A percentile compares a stretch with the other conserved stretches of the same genome.
Evolutionary conservation across 1,140 invertebrate genomes (phyloP).

Genomic region (Periplaneta americana): DNA sequence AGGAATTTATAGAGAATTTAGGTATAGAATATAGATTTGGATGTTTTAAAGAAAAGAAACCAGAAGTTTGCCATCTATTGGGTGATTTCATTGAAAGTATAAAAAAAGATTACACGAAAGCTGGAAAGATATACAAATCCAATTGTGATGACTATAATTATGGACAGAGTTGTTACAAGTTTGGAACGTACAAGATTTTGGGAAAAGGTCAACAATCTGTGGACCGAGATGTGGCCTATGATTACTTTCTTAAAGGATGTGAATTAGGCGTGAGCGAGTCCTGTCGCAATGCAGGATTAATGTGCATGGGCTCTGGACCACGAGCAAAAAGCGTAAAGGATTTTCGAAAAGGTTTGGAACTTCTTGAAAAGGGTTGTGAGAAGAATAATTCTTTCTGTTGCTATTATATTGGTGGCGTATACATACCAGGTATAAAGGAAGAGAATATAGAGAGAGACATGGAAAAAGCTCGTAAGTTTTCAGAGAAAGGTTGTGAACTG

Average conservation of each 20-base stretch:
- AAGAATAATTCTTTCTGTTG: slow-evolving; percentile 64
- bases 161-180: slow-evolving; percentile 79
- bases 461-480: slow-evolving; percentile 67
- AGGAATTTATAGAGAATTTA: slow-evolving; percentile 81
- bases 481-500: slow-evolving; percentile 69
- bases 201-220: slow-evolving; percentile 45
- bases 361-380: slow-evolving; percentile 65
- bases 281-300: slow-evolving; percentile 69
- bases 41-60: slow-evolving; percentile 76
- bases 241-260: slow-evolving; percentile 78
- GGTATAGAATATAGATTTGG: slow-evolving; percentile 89
- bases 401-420: slow-evolving; percentile 72
- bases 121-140: slow-evolving; percentile 67
- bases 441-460: slow-evolving; percentile 62
- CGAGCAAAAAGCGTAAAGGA: slow-evolving; percentile 37
- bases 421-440: slow-evolving; percentile 61
- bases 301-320: slow-evolving; percentile 50
- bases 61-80: slow-evolving; percentile 85
- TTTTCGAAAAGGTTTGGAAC: slow-evolving; percentile 48
- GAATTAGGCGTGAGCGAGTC: slow-evolving; percentile 56
- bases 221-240: slow-evolving; percentile 40
- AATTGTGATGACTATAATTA: slow-evolving; percentile 82
- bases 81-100: slow-evolving; percentile 83
- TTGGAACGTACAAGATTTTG: slow-evolving; percentile 60
- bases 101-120: slow-evolving; percentile 70